Evolutionary conservation across 1,140 invertebrate genomes (phyloP), one percentile per base, ranked within the genome.

Genomic region (Nixonia krombeini): DNA sequence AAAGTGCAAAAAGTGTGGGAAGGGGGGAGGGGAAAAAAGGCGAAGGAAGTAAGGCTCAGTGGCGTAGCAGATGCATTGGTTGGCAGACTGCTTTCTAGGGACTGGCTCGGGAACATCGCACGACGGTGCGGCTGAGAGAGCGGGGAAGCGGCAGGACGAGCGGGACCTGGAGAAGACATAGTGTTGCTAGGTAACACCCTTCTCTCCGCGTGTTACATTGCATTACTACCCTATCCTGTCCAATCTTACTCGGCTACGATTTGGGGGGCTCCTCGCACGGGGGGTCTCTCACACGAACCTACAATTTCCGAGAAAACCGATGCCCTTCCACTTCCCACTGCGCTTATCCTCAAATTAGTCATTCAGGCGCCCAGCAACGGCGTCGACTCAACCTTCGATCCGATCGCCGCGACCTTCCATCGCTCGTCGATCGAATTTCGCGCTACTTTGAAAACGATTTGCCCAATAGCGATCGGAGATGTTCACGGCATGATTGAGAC

Each of bases 181-280:
- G 74, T 75, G 78, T 80, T 80, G 78, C 78, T 80, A 80, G 78
- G 78, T 79, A 58, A 80, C 78, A 79, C 78, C 78, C 78, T 80
- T 76, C 69, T 76, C 69, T 75, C 70, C 72, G 71, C 78, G 74
- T 74, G 78, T 79, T 80, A 80, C 78, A 76, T 80, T 79, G 78
- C 75, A 80, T 80, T 80, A 80, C 71, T 80, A 80, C 71, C 74
- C 76, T 76, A 76, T 74, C 71, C 74, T n/a, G n/a, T n/a, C n/a
- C n/a, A n/a, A n/a, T n/a, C n/a, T n/a, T n/a, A n/a, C n/a, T n/a
- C n/a, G 58, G 56, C 71, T 57, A 56, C 37, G n/a, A n/a, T n/a
- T n/a, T n/a, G n/a, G 38, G 67, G 55, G 47, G 46, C 38, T 50
- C 65, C 47, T 59, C n/a, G n/a, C n/a, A n/a, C n/a, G n/a, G n/a